phyloP scores from a whole-genome alignment of 1,140 invertebrate genomes.

The Antheraea pernyi region DNA sequence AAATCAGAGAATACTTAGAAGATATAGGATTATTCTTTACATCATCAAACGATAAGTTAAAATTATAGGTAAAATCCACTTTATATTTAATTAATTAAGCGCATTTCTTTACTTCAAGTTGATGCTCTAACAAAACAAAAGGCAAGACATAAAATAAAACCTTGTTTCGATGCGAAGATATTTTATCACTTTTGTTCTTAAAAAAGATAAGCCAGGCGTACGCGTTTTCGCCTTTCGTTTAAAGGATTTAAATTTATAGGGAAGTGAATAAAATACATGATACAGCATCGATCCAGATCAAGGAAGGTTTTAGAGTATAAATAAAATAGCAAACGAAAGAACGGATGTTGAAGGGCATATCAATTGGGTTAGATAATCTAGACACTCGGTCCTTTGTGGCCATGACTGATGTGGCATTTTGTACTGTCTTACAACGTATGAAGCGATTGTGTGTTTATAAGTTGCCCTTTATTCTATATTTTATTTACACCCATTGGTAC shows the following conservation, averaged over 20 bases:
- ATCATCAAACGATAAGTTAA: too few relatives aligned
- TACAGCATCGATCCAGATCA: neutral
- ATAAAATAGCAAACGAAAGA: neutral
- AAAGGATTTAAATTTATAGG: constrained; percentile 4
- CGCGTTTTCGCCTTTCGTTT: neutral
- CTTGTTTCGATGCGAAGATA: constrained; percentile 5
- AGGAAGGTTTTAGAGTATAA: neutral
- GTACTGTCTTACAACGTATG: constrained; percentile 18
- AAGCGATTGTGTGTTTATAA: constrained; percentile 63
- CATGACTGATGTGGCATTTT: constrained; percentile 33
- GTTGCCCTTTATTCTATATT: constrained; percentile 32
- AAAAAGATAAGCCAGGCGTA: neutral
- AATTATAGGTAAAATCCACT: too few relatives aligned
- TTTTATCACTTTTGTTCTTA: neutral
- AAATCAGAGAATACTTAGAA: too few relatives aligned
- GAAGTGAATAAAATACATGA: neutral
- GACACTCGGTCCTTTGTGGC: constrained; percentile 18
- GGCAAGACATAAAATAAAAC: too few relatives aligned
- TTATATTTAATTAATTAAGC: too few relatives aligned
- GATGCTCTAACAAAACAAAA: too few relatives aligned
- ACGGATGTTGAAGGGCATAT: constrained; percentile 18
- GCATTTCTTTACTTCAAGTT: too few relatives aligned
- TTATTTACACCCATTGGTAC: constrained; percentile 60
- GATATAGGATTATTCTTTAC: too few relatives aligned
- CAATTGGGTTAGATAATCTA: constrained; percentile 22